Evolutionary conservation across 2,797 vertebrate species (phyloP), one percentile per base, ranked within the genome.

Genomic region (Vultur gryphus): DNA sequence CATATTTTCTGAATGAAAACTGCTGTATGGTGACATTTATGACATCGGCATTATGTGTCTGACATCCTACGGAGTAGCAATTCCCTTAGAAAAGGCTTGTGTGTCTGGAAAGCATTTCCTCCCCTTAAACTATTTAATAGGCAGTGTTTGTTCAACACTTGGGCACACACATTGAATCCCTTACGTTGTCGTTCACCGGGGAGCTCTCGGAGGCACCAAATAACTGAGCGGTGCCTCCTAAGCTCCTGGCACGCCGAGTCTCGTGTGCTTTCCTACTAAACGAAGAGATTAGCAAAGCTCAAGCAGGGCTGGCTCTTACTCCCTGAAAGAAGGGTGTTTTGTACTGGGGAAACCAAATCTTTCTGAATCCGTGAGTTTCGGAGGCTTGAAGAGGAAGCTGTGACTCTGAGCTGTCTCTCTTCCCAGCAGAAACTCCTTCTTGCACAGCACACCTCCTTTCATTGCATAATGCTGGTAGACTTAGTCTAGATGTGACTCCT

Each of bases 1-100:
- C 78, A 84, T 55, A 79, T 71, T 78, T 94, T 94, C 89, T 95
- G 66, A 95, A 94, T 92, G 79, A 95, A 96, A 97, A 95, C 62
- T 84, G 70, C 73, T 84, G 83, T 64, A 29, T n/a, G 41, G 87
- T 93, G 94, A 90, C 91, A 90, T 61, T 91, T 93, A 87, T 61
- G 80, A 76, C 73, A 77, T 73, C 13, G 8, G 44, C 35, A 51
- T 72, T 73, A 73, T 25, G 21, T 75, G 77, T 31, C 29, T 95
- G 91, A 84, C 57, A 81, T 83, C 61, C 23, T 41, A 46, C 26
- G 2, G 54, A 76, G 75, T 54, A 77, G 73, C 62, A 75, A 21
- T 83, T 95, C 78, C 81, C 76, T 49, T 19, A 78, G 89, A 96
- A 95, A 59, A 95, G 67, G 18, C 25, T 87, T 73, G 69, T 59